These are phyloP conservation scores for Enteromius paludinosus DNA, from an alignment of 2,797 vertebrate species.

Conservation along the genomic window DNA sequence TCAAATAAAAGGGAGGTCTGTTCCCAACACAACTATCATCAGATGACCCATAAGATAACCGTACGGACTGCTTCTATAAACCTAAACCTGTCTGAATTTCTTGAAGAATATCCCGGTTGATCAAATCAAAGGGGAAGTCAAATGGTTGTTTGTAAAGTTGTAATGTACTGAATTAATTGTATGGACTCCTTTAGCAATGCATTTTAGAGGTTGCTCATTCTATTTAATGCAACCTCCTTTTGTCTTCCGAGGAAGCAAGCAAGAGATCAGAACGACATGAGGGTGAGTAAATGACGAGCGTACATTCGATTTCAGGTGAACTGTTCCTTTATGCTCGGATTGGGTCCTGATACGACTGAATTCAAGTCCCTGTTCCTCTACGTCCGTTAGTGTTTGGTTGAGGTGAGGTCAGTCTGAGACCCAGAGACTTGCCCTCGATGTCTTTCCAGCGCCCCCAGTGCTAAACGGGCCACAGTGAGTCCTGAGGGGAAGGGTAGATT, in stretches of 20 bases:
- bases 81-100: too few relatives aligned
- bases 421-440: neutral
- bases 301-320: neutral
- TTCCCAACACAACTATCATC: too few relatives aligned
- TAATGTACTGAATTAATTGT: neutral
- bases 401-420: slow-evolving; percentile 33
- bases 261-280: neutral
- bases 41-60: too few relatives aligned
- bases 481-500: slow-evolving; percentile 31
- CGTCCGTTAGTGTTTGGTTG: slow-evolving; percentile 9
- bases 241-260: neutral
- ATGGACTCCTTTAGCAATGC: neutral
- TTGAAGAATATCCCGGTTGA: neutral
- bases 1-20: too few relatives aligned
- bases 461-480: slow-evolving; percentile 41
- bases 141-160: neutral
- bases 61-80: too few relatives aligned
- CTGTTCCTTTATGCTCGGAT: slow-evolving; percentile 6
- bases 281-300: slow-evolving; percentile 14
- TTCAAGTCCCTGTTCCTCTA: slow-evolving; percentile 31
- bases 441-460: neutral
- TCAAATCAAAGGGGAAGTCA: neutral
- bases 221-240: neutral
- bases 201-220: neutral
- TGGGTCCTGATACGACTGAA: slow-evolving; percentile 31